A percentile compares a stretch with the other conserved stretches of the same genome.
Evolutionary conservation across 1,140 invertebrate species (phyloP).

Genomic region (Pseudomyrmex pallidus): DNA sequence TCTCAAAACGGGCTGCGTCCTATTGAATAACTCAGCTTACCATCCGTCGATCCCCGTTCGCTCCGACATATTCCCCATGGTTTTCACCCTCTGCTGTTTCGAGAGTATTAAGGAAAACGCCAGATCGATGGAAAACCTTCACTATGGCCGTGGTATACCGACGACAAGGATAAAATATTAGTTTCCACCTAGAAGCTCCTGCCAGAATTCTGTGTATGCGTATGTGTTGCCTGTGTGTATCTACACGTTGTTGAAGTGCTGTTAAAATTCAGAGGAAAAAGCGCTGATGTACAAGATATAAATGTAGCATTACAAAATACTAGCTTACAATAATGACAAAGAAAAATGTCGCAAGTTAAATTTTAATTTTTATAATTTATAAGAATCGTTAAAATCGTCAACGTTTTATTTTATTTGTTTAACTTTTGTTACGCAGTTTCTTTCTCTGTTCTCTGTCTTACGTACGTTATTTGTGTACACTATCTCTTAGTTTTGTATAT

Average conservation of each 20-base stretch:
- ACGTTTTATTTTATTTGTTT: too few relatives aligned
- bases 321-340: too few relatives aligned
- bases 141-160: not conserved
- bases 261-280: not conserved
- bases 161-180: conserved; percentile 44
- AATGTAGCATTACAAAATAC: too few relatives aligned
- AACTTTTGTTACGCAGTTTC: too few relatives aligned
- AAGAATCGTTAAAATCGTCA: too few relatives aligned
- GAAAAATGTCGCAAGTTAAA: too few relatives aligned
- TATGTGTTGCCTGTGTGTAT: not conserved
- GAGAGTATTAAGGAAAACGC: conserved; percentile 57
- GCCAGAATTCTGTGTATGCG: conserved; percentile 2
- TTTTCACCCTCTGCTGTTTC: conserved; percentile 60
- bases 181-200: not conserved
- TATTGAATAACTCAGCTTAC: conserved; percentile 75
- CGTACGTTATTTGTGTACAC: too few relatives aligned
- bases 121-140: conserved; percentile 61
- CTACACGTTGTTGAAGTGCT: not conserved
- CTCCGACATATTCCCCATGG: conserved; percentile 3
- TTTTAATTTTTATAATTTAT: too few relatives aligned
- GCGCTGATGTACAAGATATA: not conserved
- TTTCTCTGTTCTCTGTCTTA: too few relatives aligned
- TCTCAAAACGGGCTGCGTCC: conserved; percentile 47
- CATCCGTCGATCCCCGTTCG: conserved; percentile 44
- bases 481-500: too few relatives aligned